Evolutionary conservation across 2,113 vertebrate genomes (phyloP).

Genomic region (Coptodon rendalli): DNA sequence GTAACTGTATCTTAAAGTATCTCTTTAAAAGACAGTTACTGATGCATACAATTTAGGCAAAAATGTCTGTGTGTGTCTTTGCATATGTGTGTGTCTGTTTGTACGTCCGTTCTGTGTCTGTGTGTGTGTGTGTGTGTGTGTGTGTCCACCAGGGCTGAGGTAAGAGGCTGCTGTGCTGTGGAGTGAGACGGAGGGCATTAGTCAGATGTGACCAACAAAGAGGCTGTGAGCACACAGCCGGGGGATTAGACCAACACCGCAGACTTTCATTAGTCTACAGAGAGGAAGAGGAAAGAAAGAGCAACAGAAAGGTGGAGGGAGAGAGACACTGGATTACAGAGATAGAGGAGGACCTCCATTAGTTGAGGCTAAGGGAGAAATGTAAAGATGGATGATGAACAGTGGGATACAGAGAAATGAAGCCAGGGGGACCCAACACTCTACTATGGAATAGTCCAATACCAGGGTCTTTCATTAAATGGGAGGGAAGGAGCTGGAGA

Average conservation of each 20-base stretch:
- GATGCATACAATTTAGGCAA: background rate
- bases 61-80: background rate
- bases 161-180: conserved; percentile 45
- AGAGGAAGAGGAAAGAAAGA: conserved; percentile 49
- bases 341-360: conserved; percentile 41
- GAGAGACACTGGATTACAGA: conserved; percentile 47
- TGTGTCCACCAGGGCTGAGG: conserved; percentile 22
- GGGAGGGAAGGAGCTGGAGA: background rate
- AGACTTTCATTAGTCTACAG: conserved; percentile 61
- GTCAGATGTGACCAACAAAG: conserved; percentile 70
- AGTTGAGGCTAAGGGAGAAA: conserved; percentile 26
- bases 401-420: conserved; percentile 33
- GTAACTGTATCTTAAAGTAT: background rate
- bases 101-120: background rate
- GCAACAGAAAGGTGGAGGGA: conserved; percentile 42
- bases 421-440: conserved; percentile 27
- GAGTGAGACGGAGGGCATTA: conserved; percentile 64
- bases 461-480: conserved; percentile 43
- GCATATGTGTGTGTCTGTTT: background rate
- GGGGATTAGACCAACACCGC: conserved; percentile 63
- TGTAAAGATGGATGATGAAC: conserved; percentile 48
- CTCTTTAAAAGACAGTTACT: background rate
- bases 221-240: conserved; percentile 51
- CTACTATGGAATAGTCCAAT: conserved; percentile 35
- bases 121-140: background rate